A percentile compares a stretch with the other conserved stretches of the same genome.
Evolutionary conservation across 2,797 vertebrate species (phyloP).

Genomic region (Pseudopleuronectes americanus): DNA sequence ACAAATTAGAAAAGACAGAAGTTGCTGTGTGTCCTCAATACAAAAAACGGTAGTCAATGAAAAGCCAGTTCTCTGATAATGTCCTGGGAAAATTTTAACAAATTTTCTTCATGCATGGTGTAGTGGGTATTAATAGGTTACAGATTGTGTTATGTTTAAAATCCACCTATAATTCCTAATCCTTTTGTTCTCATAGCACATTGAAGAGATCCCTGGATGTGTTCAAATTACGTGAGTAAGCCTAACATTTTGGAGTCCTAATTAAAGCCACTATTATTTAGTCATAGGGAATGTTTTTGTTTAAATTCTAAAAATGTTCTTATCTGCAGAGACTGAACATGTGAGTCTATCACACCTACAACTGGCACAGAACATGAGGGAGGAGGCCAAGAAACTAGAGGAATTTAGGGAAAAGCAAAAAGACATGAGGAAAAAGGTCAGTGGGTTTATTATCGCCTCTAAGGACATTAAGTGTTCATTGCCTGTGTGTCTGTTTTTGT

Average conservation of each 20-base stretch:
- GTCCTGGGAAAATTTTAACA: neutral
- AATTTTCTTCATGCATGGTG: neutral
- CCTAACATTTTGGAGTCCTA: neutral
- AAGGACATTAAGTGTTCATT: too few species aligned
- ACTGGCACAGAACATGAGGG: constrained; percentile 89
- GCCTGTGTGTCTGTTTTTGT: too few species aligned
- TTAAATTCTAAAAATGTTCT: neutral
- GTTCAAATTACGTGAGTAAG: constrained; percentile 94
- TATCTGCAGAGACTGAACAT: constrained; percentile 87
- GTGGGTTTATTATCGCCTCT: neutral
- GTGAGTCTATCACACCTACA: constrained; percentile 91
- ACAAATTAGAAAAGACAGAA: too few species aligned
- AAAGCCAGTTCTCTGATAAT: too few species aligned
- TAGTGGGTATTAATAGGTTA: too few species aligned
- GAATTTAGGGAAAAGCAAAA: constrained; percentile 96
- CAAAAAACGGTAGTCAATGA: too few species aligned
- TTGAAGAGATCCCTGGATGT: constrained; percentile 92
- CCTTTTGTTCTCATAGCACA: constrained; percentile 79
- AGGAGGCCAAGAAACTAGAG: constrained; percentile 93
- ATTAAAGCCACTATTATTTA: neutral
- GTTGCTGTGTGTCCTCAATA: too few species aligned
- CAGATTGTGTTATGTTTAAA: neutral
- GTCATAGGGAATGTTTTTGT: neutral
- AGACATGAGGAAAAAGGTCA: constrained; percentile 90
- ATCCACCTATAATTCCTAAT: neutral